Percentiles rank a stretch among this genome's conserved stretches.
These are phyloP conservation scores for Triops longicaudatus DNA, from an alignment of 1,140 invertebrate species.

Conservation along the genomic window DNA sequence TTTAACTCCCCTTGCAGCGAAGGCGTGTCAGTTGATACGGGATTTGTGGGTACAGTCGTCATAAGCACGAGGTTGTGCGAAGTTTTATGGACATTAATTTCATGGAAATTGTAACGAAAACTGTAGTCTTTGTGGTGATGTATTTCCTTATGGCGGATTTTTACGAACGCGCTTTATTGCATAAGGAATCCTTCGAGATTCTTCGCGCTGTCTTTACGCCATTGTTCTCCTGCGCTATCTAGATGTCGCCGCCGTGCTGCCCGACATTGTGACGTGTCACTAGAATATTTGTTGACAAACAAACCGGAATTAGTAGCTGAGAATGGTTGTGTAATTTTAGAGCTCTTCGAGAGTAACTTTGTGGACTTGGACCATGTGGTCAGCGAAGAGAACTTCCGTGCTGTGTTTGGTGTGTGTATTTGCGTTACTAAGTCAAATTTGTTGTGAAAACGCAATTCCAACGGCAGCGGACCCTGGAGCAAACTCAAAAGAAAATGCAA, in stretches of 20 bases:
- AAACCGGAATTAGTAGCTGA: background rate
- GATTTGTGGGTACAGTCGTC: background rate
- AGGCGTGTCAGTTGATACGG: background rate
- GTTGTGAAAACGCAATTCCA: background rate
- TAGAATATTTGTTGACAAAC: constrained; percentile 8
- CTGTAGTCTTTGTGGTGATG: background rate
- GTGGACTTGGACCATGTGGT: background rate
- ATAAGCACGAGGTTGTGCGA: background rate
- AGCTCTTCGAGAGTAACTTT: background rate
- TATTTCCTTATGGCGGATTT: constrained; percentile 1
- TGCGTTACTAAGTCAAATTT: background rate
- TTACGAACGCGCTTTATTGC: background rate
- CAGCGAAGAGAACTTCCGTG: background rate
- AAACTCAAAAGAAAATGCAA: background rate
- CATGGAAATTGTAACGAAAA: background rate
- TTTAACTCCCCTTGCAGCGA: background rate
- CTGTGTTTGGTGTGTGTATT: background rate
- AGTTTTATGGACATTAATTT: background rate
- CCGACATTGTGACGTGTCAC: background rate
- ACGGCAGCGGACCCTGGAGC: background rate
- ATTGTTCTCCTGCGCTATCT: background rate
- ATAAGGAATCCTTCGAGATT: background rate
- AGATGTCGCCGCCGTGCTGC: background rate
- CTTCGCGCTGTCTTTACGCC: background rate
- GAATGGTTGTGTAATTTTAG: background rate